Percentiles rank a stretch among this genome's conserved stretches.
Evolutionary conservation across 2,797 vertebrate genomes (phyloP).

Genomic region (Hozukius guyotensis): DNA sequence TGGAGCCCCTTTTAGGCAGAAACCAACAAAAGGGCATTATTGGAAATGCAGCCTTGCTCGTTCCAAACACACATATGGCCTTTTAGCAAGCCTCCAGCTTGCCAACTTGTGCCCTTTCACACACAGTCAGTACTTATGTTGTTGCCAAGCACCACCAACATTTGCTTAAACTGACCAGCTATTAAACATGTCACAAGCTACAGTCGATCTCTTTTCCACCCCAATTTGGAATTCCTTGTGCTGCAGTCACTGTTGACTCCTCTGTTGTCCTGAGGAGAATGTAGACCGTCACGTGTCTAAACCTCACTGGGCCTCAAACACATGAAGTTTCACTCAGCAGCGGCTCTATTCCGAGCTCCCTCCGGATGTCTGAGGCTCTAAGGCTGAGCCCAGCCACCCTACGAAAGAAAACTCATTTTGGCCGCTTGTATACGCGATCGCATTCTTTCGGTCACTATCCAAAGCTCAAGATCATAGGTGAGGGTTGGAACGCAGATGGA

Average conservation of each 20-base stretch:
- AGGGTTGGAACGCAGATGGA: too few species aligned
- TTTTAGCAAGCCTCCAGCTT: background rate
- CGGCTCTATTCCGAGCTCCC: too few species aligned
- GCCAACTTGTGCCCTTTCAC: conserved; percentile 1
- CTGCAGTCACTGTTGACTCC: background rate
- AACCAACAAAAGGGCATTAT: conserved; percentile 3
- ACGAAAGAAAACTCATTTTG: too few species aligned
- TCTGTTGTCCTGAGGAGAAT: background rate
- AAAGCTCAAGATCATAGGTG: too few species aligned
- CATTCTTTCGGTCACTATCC: too few species aligned
- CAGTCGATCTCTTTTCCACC: background rate
- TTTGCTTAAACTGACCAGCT: background rate
- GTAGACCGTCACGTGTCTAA: background rate
- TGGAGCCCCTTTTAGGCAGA: conserved; percentile 13
- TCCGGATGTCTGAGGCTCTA: too few species aligned
- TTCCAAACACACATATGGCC: conserved; percentile 5
- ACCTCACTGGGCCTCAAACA: background rate
- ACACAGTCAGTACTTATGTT: conserved; percentile 7
- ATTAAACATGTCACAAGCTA: conserved; percentile 11
- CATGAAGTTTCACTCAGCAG: background rate
- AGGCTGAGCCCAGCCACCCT: too few species aligned
- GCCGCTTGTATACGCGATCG: too few species aligned
- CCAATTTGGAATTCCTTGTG: background rate
- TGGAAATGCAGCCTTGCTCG: background rate
- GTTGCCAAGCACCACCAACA: conserved; percentile 9